Evolutionary conservation across 2,888 invertebrate genomes (phyloP), one percentile per base, ranked within the genome.

Genomic region (Lithophane leautieri): DNA sequence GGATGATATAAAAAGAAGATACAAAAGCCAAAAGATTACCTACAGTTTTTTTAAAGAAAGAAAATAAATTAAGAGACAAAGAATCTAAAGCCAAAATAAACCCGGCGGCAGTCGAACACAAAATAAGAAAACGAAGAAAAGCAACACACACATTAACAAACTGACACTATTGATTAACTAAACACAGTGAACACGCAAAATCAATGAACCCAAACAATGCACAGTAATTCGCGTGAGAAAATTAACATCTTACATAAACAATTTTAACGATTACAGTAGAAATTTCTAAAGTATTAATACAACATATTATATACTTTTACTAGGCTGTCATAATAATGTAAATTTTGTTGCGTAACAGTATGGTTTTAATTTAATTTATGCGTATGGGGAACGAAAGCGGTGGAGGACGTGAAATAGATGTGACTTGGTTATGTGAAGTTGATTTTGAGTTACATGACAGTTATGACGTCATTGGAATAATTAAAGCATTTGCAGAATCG

Each of bases 291-390:
- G 12, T 60, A 71, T 66, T 50, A 73, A 81, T 78, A 75, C 40
- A 52, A 40, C n/a, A 54, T 76, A 62, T 68, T 60, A 66, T 70
- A 28, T 42, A 74, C 67, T 78, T 80, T 78, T 78, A 72, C 76
- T 67, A 61, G 61, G 14, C 47, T 65, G 68, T 44, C 66, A 71
- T 85, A 81, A 86, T 79, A 81, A 85, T 85, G 68, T 65, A 70
- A 76, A 83, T 86, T 63, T 56, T 52, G n/a, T 86, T 85, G 69
- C 28, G 19, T 85, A 83, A 86, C 4, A 19, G 40, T 60, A 68
- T 70, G 25, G 71, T 56, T 83, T 74, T 22, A 65, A 71, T 76
- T 62, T 65, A 78, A 85, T 77, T 72, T 79, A 78, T 83, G 58
- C 70, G 40, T 47, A 67, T 66, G 56, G 73, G 66, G 42, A 82